Base-by-base conservation (phyloP, 2,113 vertebrate genomes). In the Oostethus manadensis region DNA sequence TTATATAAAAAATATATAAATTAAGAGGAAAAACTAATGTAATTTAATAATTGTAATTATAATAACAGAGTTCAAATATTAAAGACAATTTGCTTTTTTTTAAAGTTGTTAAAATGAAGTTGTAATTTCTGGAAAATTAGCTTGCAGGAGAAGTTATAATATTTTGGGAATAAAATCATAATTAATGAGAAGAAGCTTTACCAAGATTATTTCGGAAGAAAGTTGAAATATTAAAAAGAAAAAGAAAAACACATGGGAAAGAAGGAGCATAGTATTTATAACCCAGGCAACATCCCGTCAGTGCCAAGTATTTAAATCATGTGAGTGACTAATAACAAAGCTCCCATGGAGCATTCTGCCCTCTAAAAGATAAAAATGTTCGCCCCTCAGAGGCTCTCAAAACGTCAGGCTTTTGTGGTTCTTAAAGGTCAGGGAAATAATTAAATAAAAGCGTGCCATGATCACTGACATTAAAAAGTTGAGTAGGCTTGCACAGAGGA, bases 351-450 rank as follows among this genome's bases (percentile, higher is more conserved):
- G 48, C 22, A 23, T 50, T 50, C 48, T 26, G 48, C 26, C 13
- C 22, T 26, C 13, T 14, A 50, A 23, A 21, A 13, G 48, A 50
- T 50, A 50, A 50, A 14, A 50, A 23, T 15, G 38, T 14, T 14
- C 3, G 38, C 6, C 21, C 13, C 22, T 15, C 5, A 35, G 51
- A 55, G 33, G 33, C 33, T 55, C 14, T 53, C n/a, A 42, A 58
- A 44, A 42, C 43, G 43, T 26, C 48, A 50, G 6, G 54, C 4
- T 33, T 17, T 9, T 58, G 14, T 35, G 23, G 4, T 17, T 26
- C 6, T 38, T 3, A 53, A 53, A 66, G 56, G 49, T 59, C 64
- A 66, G 56, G 53, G n/a, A 58, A 20, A 14, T 22, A 56, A 22
- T n/a, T n/a, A 40, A 56, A 20, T 43, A 22, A 40, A 56, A 20